These are phyloP conservation scores for Bursaphelenchus mucronatus DNA, from an alignment of 1,140 invertebrate species.

Conservation along the genomic window DNA sequence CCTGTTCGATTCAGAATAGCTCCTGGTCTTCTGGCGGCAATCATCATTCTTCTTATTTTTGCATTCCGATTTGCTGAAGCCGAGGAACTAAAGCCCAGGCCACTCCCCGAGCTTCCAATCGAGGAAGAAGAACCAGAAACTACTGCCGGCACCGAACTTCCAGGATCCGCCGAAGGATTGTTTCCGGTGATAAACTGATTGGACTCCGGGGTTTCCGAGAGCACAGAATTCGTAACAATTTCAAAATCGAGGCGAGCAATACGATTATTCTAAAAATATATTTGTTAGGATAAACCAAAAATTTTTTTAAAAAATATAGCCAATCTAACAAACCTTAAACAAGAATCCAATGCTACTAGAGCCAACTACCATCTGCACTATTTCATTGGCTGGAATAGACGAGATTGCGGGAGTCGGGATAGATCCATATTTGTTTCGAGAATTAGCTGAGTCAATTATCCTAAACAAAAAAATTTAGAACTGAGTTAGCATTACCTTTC, in stretches of 20 bases:
- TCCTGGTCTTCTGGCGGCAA: conserved; percentile 22
- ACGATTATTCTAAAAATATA: conserved; percentile 32
- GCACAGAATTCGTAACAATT: conserved; percentile 18
- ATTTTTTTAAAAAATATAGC: conserved; percentile 3
- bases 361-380: conserved; percentile 48
- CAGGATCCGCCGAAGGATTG: conserved; percentile 17
- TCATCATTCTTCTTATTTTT: conserved; percentile 48
- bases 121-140: conserved; percentile 18
- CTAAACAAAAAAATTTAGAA: conserved; percentile 18
- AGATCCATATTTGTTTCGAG: conserved; percentile 32
- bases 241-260: conserved; percentile 41
- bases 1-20: conserved; percentile 27
- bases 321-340: conserved; percentile 29
- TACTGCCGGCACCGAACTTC: conserved; percentile 4
- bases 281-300: neutral
- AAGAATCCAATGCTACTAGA: conserved; percentile 46
- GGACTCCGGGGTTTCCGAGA: conserved; percentile 14
- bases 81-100: conserved; percentile 9
- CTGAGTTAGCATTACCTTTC: conserved; percentile 12
- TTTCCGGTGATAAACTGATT: conserved; percentile 17
- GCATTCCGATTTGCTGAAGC: conserved; percentile 55
- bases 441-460: conserved; percentile 39
- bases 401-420: conserved; percentile 23
- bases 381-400: conserved; percentile 32
- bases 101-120: conserved; percentile 23